Evolutionary conservation across 2,888 invertebrate species (phyloP), one percentile per base, ranked within the genome.

Genomic region (Auanema sp.): DNA sequence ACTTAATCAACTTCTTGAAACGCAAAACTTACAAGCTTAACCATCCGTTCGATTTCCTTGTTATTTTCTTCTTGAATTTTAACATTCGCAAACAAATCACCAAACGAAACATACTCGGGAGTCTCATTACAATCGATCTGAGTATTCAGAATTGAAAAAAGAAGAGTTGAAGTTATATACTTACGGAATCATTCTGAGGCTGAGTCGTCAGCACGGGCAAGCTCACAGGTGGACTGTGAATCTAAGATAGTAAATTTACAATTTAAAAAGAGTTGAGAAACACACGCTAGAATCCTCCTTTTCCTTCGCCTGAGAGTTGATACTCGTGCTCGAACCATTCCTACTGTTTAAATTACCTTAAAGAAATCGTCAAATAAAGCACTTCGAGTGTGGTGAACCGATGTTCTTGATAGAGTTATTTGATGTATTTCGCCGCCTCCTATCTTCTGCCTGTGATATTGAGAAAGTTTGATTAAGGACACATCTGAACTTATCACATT

Each of bases 31-130:
- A 16, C 47, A 16, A 10, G 18, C 33, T 5, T 47, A 16, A 60
- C 60, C 44, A 60, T 18, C 21, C 55, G 55, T 8, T 21, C 54
- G 18, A 40, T 47, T 8, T 60, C 44, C 6, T 54, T 53, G 47
- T 60, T 60, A 24, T 54, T 60, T 25, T 60, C 54, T 23, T 60
- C 60, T 40, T 60, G 60, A 43, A 60, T 55, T 24, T 44, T 53
- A n/a, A 54, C 49, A 21, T 40, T 60, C 16, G 60, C 44, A 23
- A 51, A 60, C 33, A 33, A 33, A 42, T 60, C 33, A 11, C 49
- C 60, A 40, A 60, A 60, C 18, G 60, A 60, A 12, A 51, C 51
- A 24, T 60, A 60, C 5, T 21, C 21, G 5, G 16, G 10, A 47
- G 16, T 21, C 47, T 47, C 47, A 5, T 33, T 33, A 33, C 33